Percentiles rank a stretch among this genome's conserved stretches.
Conservation (phyloP, 2,888 invertebrate species). For the Xylota sylvarum region DNA sequence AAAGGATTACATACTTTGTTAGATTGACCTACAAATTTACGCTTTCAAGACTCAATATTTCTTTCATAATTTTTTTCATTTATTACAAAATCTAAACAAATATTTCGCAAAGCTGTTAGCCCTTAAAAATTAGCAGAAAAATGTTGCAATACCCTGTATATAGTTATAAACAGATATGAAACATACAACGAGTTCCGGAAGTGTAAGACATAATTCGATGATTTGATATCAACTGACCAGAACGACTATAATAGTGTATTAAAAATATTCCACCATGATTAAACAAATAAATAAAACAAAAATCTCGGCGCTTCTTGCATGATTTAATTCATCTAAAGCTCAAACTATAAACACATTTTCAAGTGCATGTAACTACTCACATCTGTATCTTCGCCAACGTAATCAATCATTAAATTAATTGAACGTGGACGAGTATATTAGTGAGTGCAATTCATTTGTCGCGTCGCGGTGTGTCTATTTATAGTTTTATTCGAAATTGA, state of each 20-base stretch:
- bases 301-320: slow-evolving; percentile 36
- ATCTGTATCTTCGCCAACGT: slow-evolving; percentile 12
- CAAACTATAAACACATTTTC: slow-evolving; percentile 54
- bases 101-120: no score
- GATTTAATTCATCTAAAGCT: slow-evolving; percentile 29
- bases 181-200: no score
- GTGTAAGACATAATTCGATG: no score
- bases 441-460: slow-evolving; percentile 68
- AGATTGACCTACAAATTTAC: no score
- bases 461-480: slow-evolving; percentile 15
- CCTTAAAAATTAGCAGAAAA: no score
- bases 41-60: no score
- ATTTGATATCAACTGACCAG: no score
- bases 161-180: no score
- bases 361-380: not conserved
- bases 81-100: no score
- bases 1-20: no score
- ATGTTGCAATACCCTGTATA: no score
- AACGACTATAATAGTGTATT: not conserved
- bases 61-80: no score
- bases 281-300: not conserved
- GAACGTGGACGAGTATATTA: slow-evolving; percentile 67
- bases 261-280: not conserved
- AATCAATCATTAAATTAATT: slow-evolving; percentile 72
- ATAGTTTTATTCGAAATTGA: slow-evolving; percentile 33